These are phyloP conservation scores for Chrysotoxum bicinctum DNA, from an alignment of 2,888 invertebrate species.

Conservation along the genomic window DNA sequence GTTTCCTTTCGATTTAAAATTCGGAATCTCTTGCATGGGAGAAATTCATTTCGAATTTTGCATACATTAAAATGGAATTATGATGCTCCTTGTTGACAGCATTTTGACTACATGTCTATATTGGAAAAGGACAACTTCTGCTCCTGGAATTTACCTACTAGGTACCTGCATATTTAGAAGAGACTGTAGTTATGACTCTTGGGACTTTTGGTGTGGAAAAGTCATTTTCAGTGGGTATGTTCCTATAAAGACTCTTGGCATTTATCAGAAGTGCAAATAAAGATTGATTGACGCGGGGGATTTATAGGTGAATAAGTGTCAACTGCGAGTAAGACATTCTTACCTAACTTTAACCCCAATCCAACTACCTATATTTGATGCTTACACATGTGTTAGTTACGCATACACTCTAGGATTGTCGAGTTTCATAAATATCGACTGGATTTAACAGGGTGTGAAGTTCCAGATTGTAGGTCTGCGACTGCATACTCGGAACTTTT, in stretches of 20 bases:
- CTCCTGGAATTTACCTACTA: neutral
- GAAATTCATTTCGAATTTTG: conserved; percentile 21
- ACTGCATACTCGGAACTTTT: neutral
- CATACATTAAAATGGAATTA: conserved; percentile 15
- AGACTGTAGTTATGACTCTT: neutral
- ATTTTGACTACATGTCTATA: conserved; percentile 21
- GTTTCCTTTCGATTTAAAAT: neutral
- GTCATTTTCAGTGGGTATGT: neutral
- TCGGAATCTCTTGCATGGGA: neutral
- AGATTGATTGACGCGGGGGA: conserved; percentile 24
- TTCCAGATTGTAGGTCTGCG: neutral
- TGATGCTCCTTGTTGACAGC: conserved; percentile 14
- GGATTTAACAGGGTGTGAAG: neutral
- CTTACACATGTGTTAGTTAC: neutral
- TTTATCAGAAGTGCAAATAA: conserved; percentile 14
- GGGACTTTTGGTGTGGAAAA: conserved; percentile 15
- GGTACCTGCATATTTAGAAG: no score
- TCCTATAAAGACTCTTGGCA: conserved; percentile 21
- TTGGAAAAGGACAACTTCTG: conserved; percentile 6
- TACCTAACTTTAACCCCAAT: neutral
- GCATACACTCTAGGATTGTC: neutral
- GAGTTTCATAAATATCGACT: neutral
- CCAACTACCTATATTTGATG: neutral
- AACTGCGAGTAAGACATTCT: neutral
- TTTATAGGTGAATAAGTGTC: conserved; percentile 1